These are phyloP conservation scores for Cristatella mucedo DNA, from an alignment of 2,888 invertebrate genomes.

Conservation along the genomic window DNA sequence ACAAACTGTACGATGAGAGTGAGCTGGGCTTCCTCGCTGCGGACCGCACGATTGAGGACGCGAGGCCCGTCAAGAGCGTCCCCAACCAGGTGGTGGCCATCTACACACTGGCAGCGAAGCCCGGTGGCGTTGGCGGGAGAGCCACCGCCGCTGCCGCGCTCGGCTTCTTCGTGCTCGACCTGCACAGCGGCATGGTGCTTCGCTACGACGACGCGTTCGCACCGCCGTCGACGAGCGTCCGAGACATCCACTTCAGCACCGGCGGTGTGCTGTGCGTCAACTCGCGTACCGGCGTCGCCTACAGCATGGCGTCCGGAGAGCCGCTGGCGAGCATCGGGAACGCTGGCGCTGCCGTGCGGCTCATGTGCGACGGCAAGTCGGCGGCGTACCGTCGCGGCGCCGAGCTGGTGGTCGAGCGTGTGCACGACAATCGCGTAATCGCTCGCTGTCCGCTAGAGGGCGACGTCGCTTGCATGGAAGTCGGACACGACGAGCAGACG, in stretches of 20 bases:
- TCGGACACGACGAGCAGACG: slow-evolving; percentile 28
- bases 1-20: slow-evolving; percentile 4
- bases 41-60: not conserved
- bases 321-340: slow-evolving; percentile 17
- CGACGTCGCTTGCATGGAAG: slow-evolving; percentile 18
- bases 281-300: slow-evolving; percentile 19
- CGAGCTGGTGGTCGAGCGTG: slow-evolving; percentile 17
- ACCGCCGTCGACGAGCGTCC: slow-evolving; percentile 11
- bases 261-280: slow-evolving; percentile 28
- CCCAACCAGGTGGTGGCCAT: slow-evolving; percentile 5
- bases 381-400: slow-evolving; percentile 20
- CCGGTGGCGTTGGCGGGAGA: not conserved
- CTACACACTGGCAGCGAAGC: too few relatives aligned
- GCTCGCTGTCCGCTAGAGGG: slow-evolving; percentile 26
- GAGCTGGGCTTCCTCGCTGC: slow-evolving; percentile 1
- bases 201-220: slow-evolving; percentile 6
- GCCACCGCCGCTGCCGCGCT: slow-evolving; percentile 14
- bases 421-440: slow-evolving; percentile 20
- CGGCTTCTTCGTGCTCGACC: slow-evolving; percentile 2
- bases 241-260: slow-evolving; percentile 20
- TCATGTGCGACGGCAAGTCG: slow-evolving; percentile 16
- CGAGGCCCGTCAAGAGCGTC: slow-evolving; percentile 1
- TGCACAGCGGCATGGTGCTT: slow-evolving; percentile 2
- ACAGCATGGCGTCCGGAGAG: slow-evolving; percentile 19
- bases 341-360: slow-evolving; percentile 9